Base-by-base conservation (phyloP, 2,888 invertebrate species). In the Cacoxenus indagator region DNA sequence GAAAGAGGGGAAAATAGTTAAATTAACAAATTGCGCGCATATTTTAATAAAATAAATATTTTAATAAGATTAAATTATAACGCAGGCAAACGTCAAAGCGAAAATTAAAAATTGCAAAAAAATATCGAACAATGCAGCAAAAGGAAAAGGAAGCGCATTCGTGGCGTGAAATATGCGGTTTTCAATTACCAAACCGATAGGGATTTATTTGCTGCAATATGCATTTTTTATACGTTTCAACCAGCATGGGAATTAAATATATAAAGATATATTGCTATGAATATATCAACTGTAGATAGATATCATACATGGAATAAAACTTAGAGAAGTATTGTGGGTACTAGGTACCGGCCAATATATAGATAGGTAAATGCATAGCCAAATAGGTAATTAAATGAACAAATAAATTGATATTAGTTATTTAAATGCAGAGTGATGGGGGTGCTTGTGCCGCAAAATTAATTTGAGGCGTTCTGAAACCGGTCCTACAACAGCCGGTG, bases 1-100 rank as follows among this genome's bases (percentile, higher is more conserved):
- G 14, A 59, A 4, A 64, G 46, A 27, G 8, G 9, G 46, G 59
- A 65, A 73, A 74, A 82, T 83, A 81, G 77, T 83, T 84, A 83
- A 82, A 82, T 82, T 82, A 84, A 84, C 82, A 84, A 82, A 83
- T 83, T 82, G 84, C 78, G 79, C 83, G 77, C 82, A 84, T 82
- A 79, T 82, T 82, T 81, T 79, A 82, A 81, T 78, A 78, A 82
- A 83, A 84, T 81, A 81, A 81, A 81, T 81, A 81, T 82, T 81
- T 81, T 81, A 81, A 81, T 81, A 81, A 82, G 80, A 82, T 82
- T 84, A 83, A 82, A 83, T 84, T 79, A 79, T 83, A 82, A 82
- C 78, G 77, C 81, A 78, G 81, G 70, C 81, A 77, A 81, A 78
- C 81, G 81, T 79, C 78, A 76, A 76, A 79, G 77, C 78, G 72